Conservation (phyloP, 2,113 vertebrate species). For the Bufo gargarizans region DNA sequence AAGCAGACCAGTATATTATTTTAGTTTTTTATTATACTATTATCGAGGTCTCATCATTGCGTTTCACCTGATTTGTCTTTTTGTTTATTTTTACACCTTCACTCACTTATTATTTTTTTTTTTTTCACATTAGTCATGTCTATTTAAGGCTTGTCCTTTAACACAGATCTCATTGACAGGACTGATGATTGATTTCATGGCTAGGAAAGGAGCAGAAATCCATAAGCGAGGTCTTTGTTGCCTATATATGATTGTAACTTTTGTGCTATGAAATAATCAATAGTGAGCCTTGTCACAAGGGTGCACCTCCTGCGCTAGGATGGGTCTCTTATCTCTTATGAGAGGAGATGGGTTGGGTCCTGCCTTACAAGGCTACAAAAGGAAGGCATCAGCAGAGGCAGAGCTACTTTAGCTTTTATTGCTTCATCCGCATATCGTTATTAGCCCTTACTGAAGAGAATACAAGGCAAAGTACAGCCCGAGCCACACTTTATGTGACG, state of each 20-base stretch:
- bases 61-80: background rate
- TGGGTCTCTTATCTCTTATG: slow-evolving; percentile 27
- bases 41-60: too few relatives aligned
- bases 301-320: background rate
- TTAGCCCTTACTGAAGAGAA: slow-evolving; percentile 29
- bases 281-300: background rate
- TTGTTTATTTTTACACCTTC: background rate
- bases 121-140: background rate
- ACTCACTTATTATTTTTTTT: background rate
- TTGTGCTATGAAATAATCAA: background rate
- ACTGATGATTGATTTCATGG: background rate
- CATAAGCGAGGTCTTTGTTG: background rate
- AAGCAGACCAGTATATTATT: background rate
- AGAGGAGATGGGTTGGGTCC: slow-evolving; percentile 33
- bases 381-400: slow-evolving; percentile 38
- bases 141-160: background rate
- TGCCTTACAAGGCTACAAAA: slow-evolving; percentile 42
- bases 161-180: background rate
- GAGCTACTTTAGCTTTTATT: slow-evolving; percentile 27
- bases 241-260: background rate
- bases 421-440: slow-evolving; percentile 47
- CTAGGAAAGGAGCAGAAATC: background rate
- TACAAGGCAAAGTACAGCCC: slow-evolving; percentile 48
- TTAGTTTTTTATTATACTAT: too few relatives aligned
- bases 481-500: background rate